Evolutionary conservation across 2,113 vertebrate genomes (phyloP).

Genomic region (Antechinus flavipes): DNA sequence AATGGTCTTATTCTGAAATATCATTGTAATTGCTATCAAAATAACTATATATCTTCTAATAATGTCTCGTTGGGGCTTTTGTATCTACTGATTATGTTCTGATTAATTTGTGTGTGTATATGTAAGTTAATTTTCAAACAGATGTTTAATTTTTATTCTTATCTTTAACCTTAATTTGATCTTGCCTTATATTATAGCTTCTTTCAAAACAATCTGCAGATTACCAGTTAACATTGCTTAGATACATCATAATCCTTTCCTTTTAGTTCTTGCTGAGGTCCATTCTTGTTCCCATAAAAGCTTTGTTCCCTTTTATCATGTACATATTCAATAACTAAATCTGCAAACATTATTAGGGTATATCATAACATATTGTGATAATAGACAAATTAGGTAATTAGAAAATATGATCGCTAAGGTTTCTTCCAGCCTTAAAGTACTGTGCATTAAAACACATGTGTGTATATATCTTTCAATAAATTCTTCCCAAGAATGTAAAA

Average conservation of each 20-base stretch:
- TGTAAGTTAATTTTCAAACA: neutral
- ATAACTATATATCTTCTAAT: neutral
- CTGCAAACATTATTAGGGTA: neutral
- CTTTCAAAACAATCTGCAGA: neutral
- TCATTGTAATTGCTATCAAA: neutral
- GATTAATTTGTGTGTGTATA: neutral
- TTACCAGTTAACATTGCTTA: neutral
- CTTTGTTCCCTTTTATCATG: neutral
- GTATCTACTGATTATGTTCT: neutral
- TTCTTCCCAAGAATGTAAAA: neutral
- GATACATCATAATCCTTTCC: neutral
- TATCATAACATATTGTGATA: neutral
- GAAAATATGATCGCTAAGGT: neutral
- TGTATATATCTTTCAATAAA: neutral
- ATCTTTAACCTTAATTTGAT: neutral
- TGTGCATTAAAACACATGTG: neutral
- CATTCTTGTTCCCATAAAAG: neutral
- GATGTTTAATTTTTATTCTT: neutral
- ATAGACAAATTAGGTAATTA: neutral
- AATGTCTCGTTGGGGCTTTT: neutral
- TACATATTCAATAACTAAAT: neutral
- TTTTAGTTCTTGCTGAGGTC: neutral
- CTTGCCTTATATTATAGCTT: neutral
- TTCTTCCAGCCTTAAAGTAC: neutral
- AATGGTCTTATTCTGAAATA: neutral